phyloP scores from a whole-genome alignment of 2,888 invertebrate genomes.

The Sarcophaga caerulescens region DNA sequence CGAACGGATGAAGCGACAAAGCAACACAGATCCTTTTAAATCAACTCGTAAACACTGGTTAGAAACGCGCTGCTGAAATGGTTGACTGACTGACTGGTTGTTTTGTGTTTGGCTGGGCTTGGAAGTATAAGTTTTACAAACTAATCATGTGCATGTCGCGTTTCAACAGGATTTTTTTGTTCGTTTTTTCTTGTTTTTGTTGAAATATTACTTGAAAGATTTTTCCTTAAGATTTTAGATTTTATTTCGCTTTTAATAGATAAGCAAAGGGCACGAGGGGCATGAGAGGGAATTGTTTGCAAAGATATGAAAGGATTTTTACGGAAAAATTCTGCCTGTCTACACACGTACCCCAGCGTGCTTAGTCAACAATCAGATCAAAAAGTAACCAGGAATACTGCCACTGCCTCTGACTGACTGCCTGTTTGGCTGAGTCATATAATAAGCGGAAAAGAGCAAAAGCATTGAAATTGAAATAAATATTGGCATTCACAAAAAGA shows the following conservation, averaged over 20 bases:
- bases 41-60: neutral
- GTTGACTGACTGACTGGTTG: too few relatives aligned
- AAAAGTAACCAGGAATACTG: constrained; percentile 19
- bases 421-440: constrained; percentile 6
- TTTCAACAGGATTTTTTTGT: constrained; percentile 46
- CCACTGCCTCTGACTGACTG: neutral
- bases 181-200: constrained; percentile 12
- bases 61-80: neutral
- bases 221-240: neutral
- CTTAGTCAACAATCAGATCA: constrained; percentile 46
- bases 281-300: neutral
- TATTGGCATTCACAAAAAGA: neutral
- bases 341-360: constrained; percentile 45
- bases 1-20: neutral
- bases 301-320: constrained; percentile 4
- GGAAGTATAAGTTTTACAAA: constrained; percentile 39
- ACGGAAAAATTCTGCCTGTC: constrained; percentile 30
- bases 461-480: neutral
- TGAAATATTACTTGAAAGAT: neutral
- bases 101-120: neutral
- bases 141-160: constrained; percentile 63
- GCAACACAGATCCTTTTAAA: constrained; percentile 6
- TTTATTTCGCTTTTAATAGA: neutral
- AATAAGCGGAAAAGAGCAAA: constrained; percentile 26
- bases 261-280: neutral